phyloP scores from a whole-genome alignment of 2,888 invertebrate species.

The Cremastinae sp. region DNA sequence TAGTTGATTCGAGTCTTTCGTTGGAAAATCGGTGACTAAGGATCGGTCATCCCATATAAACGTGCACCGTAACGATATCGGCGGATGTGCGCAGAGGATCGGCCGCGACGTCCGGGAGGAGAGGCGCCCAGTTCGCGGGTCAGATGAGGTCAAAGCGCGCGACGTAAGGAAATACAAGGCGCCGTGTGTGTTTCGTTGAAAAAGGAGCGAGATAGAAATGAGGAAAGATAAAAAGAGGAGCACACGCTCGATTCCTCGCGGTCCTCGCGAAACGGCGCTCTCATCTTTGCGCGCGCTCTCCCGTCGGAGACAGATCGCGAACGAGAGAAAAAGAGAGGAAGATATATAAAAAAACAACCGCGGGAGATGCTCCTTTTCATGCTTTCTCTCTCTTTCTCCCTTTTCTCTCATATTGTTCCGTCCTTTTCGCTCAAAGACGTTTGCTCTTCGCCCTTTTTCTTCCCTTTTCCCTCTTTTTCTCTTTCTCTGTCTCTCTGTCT shows the following conservation, averaged over 20 bases:
- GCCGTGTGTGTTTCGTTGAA: conserved; percentile 57
- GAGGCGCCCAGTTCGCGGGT: conserved; percentile 66
- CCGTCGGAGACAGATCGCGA: conserved; percentile 51
- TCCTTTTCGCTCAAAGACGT: background rate
- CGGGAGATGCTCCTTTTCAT: conserved; percentile 15
- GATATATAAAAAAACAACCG: conserved; percentile 17
- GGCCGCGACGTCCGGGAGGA: conserved; percentile 48
- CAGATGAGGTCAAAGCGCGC: conserved; percentile 70
- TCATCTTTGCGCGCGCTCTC: conserved; percentile 24
- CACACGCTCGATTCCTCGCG: conserved; percentile 25
- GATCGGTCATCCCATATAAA: conserved; percentile 16
- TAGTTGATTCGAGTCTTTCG: too few species aligned
- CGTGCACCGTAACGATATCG: conserved; percentile 19
- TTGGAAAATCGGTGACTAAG: background rate
- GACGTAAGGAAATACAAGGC: conserved; percentile 66
- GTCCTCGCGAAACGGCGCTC: conserved; percentile 26
- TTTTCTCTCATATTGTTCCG: conserved; percentile 23
- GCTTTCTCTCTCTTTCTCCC: conserved; percentile 15
- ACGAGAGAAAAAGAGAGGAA: conserved; percentile 26
- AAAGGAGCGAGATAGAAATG: conserved; percentile 26
- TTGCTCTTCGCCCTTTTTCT: background rate
- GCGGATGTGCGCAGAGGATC: conserved; percentile 39
- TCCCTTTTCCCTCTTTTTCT: conserved; percentile 17
- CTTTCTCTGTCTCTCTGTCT: conserved; percentile 3
- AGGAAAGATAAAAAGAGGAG: conserved; percentile 28